A percentile compares a stretch with the other conserved stretches of the same genome.
phyloP scores from a whole-genome alignment of 2,888 invertebrate genomes.

The Watsonalla cultraria region DNA sequence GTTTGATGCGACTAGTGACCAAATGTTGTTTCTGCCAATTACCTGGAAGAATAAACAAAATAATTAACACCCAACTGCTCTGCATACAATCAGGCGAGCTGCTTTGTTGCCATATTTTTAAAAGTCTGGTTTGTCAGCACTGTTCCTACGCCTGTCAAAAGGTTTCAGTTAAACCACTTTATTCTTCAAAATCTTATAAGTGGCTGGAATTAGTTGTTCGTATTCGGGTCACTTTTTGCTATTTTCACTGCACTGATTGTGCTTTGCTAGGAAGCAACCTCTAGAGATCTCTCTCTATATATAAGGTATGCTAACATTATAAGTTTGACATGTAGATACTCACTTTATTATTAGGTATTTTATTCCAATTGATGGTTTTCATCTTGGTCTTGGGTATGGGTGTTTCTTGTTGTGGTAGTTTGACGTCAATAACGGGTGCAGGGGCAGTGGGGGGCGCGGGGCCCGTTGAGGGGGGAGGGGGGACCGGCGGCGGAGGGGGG shows the following conservation, averaged over 20 bases:
- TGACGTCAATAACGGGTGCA: conserved; percentile 54
- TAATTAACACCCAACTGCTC: background rate
- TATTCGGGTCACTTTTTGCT: no score
- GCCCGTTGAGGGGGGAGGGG: conserved; percentile 57
- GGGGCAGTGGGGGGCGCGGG: conserved; percentile 60
- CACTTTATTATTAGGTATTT: conserved; percentile 94
- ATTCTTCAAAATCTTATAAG: no score
- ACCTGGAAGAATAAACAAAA: conserved; percentile 72
- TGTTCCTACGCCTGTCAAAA: no score
- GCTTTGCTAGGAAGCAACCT: no score
- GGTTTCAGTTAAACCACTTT: no score
- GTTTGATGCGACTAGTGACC: conserved; percentile 92
- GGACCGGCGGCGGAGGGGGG: conserved; percentile 57
- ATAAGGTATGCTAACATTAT: no score
- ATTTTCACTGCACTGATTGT: no score
- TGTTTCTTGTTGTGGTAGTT: conserved; percentile 93
- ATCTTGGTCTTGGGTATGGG: conserved; percentile 97
- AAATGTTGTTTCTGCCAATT: conserved; percentile 93
- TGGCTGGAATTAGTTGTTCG: no score
- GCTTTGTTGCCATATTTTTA: no score
- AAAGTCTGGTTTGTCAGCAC: no score
- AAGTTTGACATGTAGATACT: conserved; percentile 17
- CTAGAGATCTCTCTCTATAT: no score
- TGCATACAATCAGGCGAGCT: no score
- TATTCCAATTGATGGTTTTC: conserved; percentile 99